phyloP scores from a whole-genome alignment of 1,140 invertebrate genomes.

The Tetramorium alpestre region DNA sequence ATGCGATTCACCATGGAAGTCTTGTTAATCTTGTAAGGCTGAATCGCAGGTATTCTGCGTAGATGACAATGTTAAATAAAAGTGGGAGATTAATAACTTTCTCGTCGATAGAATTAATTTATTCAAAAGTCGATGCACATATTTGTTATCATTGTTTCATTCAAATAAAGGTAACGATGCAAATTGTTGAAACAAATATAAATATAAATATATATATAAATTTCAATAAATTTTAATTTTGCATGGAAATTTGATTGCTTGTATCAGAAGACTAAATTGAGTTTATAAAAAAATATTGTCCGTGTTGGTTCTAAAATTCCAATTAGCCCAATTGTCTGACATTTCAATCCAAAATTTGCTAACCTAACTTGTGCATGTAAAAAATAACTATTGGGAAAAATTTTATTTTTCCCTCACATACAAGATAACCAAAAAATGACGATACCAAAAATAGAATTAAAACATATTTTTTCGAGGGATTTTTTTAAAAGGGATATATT shows the following conservation, averaged over 20 bases:
- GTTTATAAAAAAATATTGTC: conserved; percentile 18
- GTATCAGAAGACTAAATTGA: not conserved
- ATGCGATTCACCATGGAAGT: not conserved
- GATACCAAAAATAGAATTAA: not conserved
- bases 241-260: conserved; percentile 4
- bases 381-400: not conserved
- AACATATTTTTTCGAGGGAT: not conserved
- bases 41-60: not conserved
- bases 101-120: conserved; percentile 14
- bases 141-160: not conserved
- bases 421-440: not conserved
- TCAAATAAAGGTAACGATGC: not conserved
- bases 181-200: not conserved
- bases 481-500: not conserved
- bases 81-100: conserved; percentile 30
- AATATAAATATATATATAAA: not conserved
- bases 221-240: conserved; percentile 5
- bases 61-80: conserved; percentile 3
- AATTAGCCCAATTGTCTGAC: conserved; percentile 25
- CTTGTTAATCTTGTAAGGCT: conserved; percentile 34
- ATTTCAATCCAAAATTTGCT: conserved; percentile 20
- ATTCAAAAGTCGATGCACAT: not conserved
- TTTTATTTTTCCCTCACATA: not conserved
- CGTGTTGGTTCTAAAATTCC: not conserved
- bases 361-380: not conserved